Evolutionary conservation across 2,888 invertebrate genomes (phyloP), one percentile per base, ranked within the genome.

Genomic region (Drosophila paramelanica): DNA sequence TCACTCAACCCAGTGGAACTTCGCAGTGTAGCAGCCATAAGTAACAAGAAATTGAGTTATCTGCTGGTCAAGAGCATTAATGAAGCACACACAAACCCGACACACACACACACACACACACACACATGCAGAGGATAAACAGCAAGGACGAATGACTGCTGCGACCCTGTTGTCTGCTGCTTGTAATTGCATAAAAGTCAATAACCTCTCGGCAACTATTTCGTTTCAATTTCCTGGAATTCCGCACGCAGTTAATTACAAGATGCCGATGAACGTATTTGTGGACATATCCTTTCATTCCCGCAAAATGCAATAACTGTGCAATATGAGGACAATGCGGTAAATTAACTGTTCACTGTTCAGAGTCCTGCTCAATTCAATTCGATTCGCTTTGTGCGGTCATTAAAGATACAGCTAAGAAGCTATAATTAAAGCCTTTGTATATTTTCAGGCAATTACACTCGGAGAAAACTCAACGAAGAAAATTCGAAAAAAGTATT

Each of bases 21-120:
- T 27, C 14, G 31, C 13, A 27, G 31, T 11, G 27, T 17, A 1
- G 17, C 7, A 39, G 59, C 55, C 66, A 60, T 69, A 68, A 73
- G 72, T 79, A 67, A 66, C 68, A 72, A 46, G 73, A 72, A 83
- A 88, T 88, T 85, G 77, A 88, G 80, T 73, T 77, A 70, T 79
- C 58, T 61, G 43, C 55, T 23, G 65, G 59, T 46, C 60, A 73
- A 45, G 33, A 49, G 43, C 46, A 68, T 68, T 73, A 76, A 73
- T 73, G 58, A 74, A 42, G 17, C 60, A 31, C 3, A 20, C 20
- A 20, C 20, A 51, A 17, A 1, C 17, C 17, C 17, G 17, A 17
- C 17, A 17, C 17, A 17, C 17, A 38, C 27, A 42, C 31, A n/a
- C 52, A 31, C 42, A 23, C 51, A 43, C 47, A 62, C 58, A 20